Evolutionary conservation across 2,888 invertebrate species (phyloP), one percentile per base, ranked within the genome.

Genomic region (Zygogramma bicolorata): DNA sequence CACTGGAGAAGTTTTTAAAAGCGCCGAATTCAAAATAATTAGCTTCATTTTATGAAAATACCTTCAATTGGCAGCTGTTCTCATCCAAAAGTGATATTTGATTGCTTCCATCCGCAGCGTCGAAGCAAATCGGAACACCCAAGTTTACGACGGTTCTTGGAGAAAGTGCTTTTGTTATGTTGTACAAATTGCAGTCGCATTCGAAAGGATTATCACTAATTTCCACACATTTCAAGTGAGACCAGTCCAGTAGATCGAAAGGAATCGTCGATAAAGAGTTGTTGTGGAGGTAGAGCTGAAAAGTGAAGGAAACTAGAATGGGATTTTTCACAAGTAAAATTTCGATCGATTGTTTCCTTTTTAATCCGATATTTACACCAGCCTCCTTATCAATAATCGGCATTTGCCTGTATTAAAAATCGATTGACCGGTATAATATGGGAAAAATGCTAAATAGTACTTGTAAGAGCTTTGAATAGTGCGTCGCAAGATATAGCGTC

Each of bases 181-280:
- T 84, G 74, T 83, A 85, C 8, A 90, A 76, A 3, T 86, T 83
- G 82, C 93, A 93, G 82, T 91, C 90, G 82, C 93, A 93, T 46
- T 89, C 85, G 89, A 93, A 91, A 65, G 88, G 90, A 86, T 93
- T 93, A n/a, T 90, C 90, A 1, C 88, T 87, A 83, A 92, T 88
- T 75, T 90, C 89, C 59, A 93, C 82, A 5, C 87, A 85, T 22
- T 89, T 89, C 68, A 93, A 80, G 58, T 89, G 83, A 1, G 86
- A 85, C 91, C 91, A 91, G 66, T 89, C 88, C 81, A 90, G 86
- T 71, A 91, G 82, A 70, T 89, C 88, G 31, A 87, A 84, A 38
- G 90, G 88, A 34, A 92, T 84, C 67, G 89, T 89, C 79, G 87
- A 89, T 49, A 93, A 83, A 22, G 89, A 88, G 82, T 92, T 92